Conservation (phyloP, 2,797 vertebrate species). For the Liasis olivaceus region DNA sequence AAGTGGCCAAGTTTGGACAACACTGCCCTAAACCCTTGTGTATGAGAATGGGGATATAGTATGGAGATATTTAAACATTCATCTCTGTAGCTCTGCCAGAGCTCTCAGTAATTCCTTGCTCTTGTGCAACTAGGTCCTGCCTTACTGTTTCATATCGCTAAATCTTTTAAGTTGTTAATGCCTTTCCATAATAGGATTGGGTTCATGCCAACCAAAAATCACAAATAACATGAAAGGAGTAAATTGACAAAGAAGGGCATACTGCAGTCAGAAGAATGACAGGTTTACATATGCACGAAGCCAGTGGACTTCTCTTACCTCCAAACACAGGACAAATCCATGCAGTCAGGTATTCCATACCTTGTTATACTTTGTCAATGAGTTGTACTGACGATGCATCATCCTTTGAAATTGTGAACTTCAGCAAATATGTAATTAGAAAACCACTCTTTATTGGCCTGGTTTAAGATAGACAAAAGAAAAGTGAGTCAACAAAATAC, state of each 20-base stretch:
- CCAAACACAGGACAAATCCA: background rate
- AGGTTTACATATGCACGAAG: background rate
- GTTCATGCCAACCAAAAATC: background rate
- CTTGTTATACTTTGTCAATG: background rate
- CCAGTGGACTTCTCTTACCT: background rate
- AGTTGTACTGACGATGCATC: background rate
- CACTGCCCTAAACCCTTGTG: background rate
- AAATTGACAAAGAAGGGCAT: background rate
- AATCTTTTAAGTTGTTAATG: constrained; percentile 8
- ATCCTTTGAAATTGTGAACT: background rate
- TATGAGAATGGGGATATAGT: background rate
- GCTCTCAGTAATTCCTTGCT: background rate
- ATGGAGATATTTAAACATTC: background rate
- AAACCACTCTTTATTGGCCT: background rate
- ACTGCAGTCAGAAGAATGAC: background rate
- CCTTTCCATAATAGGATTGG: background rate
- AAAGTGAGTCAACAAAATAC: background rate
- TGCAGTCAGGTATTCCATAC: background rate
- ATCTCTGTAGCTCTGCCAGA: background rate
- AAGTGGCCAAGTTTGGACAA: too few relatives aligned
- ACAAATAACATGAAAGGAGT: background rate
- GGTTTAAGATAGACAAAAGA: background rate
- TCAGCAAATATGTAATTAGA: background rate
- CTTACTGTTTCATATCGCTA: background rate
- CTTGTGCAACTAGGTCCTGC: background rate